Conservation (phyloP, 2,888 invertebrate genomes). For the Pimpla rufipes region DNA sequence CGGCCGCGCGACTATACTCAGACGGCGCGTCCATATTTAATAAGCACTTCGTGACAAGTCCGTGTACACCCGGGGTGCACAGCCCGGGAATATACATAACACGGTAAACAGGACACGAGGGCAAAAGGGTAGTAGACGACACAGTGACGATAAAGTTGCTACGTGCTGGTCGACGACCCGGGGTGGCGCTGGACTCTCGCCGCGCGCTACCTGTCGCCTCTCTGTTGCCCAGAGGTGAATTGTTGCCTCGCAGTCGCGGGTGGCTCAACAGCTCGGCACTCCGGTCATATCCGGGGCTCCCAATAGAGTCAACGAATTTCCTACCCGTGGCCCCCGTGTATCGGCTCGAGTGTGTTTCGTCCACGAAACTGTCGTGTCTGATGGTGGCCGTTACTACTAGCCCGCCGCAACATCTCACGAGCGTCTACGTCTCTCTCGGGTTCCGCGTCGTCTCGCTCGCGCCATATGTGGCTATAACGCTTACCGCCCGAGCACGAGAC, state of each 20-base stretch:
- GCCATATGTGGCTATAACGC: no score
- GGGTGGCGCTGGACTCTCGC: slow-evolving; percentile 19
- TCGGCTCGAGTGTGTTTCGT: no score
- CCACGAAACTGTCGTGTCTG: no score
- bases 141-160: slow-evolving; percentile 45
- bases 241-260: not conserved
- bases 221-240: slow-evolving; percentile 6
- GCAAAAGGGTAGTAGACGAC: slow-evolving; percentile 35
- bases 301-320: no score
- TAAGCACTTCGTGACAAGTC: slow-evolving; percentile 62
- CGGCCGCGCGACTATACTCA: slow-evolving; percentile 34
- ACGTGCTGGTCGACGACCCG: slow-evolving; percentile 41
- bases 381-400: no score
- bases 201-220: not conserved
- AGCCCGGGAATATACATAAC: slow-evolving; percentile 2
- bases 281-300: no score
- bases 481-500: no score
- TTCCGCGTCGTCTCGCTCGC: no score
- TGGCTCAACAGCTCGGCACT: no score
- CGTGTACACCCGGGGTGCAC: slow-evolving; percentile 1
- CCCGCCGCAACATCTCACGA: no score
- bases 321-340: no score
- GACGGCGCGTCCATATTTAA: slow-evolving; percentile 61
- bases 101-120: slow-evolving; percentile 39
- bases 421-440: no score